A percentile compares a stretch with the other conserved stretches of the same genome.
Conservation (phyloP, 1,140 invertebrate genomes). For the Drosophila guanche region DNA sequence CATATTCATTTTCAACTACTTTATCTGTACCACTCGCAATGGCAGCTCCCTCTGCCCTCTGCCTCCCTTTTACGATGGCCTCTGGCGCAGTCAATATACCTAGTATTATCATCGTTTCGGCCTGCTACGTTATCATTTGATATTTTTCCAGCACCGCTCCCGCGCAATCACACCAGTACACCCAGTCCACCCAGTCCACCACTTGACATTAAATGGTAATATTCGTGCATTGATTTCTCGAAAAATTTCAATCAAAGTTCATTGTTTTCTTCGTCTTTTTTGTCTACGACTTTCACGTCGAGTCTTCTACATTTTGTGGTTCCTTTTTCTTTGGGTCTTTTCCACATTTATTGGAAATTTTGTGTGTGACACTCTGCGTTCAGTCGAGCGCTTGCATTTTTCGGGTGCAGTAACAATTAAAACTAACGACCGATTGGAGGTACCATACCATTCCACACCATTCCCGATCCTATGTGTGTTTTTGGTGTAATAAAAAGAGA, state of each 20-base stretch:
- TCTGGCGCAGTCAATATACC: not conserved
- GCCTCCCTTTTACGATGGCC: not conserved
- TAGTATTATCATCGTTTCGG: slow-evolving; percentile 45
- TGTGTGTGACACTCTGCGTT: not conserved
- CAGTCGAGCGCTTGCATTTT: slow-evolving; percentile 54
- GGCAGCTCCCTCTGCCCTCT: slow-evolving; percentile 15
- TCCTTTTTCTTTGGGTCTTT: slow-evolving; percentile 6
- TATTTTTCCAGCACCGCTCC: slow-evolving; percentile 47
- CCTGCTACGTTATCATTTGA: slow-evolving; percentile 31
- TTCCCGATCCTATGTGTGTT: slow-evolving; percentile 8
- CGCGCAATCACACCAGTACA: not conserved
- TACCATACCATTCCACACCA: slow-evolving; percentile 26
- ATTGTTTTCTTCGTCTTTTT: not conserved
- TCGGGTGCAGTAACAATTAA: slow-evolving; percentile 69
- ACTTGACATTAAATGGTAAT: slow-evolving; percentile 48
- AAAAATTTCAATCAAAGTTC: slow-evolving; percentile 60
- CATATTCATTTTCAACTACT: slow-evolving; percentile 65
- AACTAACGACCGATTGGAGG: slow-evolving; percentile 63
- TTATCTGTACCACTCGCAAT: slow-evolving; percentile 20
- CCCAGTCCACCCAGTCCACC: not conserved
- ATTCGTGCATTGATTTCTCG: slow-evolving; percentile 60
- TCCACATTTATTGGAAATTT: slow-evolving; percentile 12
- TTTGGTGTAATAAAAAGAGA: slow-evolving; percentile 60
- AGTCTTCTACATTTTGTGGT: slow-evolving; percentile 5
- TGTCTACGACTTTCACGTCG: slow-evolving; percentile 4